Percentiles rank a stretch among this genome's conserved stretches.
These are phyloP conservation scores for Cyanoliseus patagonus DNA, from an alignment of 2,113 vertebrate genomes.

Conservation along the genomic window DNA sequence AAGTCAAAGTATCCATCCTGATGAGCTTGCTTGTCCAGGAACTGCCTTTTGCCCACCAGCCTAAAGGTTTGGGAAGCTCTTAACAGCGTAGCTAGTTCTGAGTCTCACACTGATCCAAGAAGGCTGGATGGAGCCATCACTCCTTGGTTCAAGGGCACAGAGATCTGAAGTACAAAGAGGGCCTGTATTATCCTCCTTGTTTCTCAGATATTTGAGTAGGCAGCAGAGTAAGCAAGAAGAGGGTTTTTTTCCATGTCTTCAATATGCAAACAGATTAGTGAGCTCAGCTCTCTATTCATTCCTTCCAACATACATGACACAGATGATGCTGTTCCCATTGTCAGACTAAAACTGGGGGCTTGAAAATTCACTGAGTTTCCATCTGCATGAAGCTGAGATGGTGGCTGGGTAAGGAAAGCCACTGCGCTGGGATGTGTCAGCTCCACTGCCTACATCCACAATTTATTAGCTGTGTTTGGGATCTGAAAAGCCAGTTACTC, in stretches of 20 bases:
- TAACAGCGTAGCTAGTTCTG: not conserved
- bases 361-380: constrained; percentile 9
- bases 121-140: not conserved
- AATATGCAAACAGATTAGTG: constrained; percentile 49
- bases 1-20: not conserved
- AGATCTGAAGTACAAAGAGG: not conserved
- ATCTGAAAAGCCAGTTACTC: not conserved
- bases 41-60: not conserved
- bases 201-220: constrained; percentile 44
- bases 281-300: constrained; percentile 59
- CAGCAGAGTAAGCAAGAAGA: constrained; percentile 45
- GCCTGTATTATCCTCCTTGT: not conserved
- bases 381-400: constrained; percentile 13
- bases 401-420: not conserved
- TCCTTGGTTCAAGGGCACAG: not conserved
- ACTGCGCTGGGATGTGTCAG: not conserved
- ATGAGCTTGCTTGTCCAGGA: not conserved
- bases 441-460: not conserved
- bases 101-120: not conserved
- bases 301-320: constrained; percentile 60
- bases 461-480: not conserved
- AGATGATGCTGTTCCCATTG: constrained; percentile 56
- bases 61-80: not conserved
- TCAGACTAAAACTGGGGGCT: constrained; percentile 45
- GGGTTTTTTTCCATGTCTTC: constrained; percentile 14